Base-by-base conservation (phyloP, 2,113 vertebrate genomes). In the Fulmarus glacialis region DNA sequence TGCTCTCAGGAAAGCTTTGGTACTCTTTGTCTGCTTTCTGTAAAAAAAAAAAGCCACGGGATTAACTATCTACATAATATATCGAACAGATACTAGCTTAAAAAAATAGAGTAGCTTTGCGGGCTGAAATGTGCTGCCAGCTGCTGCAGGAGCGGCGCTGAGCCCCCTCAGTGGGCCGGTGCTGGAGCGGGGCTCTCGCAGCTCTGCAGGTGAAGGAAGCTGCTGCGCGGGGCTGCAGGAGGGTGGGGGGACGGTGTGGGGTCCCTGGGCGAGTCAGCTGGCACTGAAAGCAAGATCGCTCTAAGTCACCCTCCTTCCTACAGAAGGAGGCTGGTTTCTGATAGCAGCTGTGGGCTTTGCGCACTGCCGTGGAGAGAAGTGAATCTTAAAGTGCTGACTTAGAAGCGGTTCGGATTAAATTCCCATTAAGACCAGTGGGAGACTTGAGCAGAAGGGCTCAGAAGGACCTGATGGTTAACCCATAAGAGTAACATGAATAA, bases 21-120 rank as follows among this genome's bases (percentile, higher is more conserved):
- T 82, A 20, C 64, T 72, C 47, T 36, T 86, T 56, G 32, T 58
- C 20, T 83, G 78, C 78, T 50, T 67, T 36, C 64, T 53, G 18
- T 73, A n/a, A 17, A 64, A 20, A 6, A 20, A 6, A 62, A n/a
- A 87, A 74, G 50, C 45, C 15, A 2, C 15, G 8, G 77, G 53
- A 55, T 53, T 50, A n/a, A 17, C 50, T 32, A 21, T 34, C 20
- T 34, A 0, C 34, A 2, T 23, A 20, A 11, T 8, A 3, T 4
- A 17, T 6, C 20, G 55, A 55, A 50, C 32, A 67, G 83, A 36
- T 21, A 60, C 3, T 16, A 16, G 22, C 36, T 59, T 23, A 23
- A 71, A 56, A 24, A 15, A 36, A 59, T n/a, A 52, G 58, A 14
- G 36, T 13, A 26, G 36, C 45, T 24, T 4, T 45, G 53, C 63